These are phyloP conservation scores for Anticlea derivata DNA, from an alignment of 2,888 invertebrate genomes.

Conservation along the genomic window DNA sequence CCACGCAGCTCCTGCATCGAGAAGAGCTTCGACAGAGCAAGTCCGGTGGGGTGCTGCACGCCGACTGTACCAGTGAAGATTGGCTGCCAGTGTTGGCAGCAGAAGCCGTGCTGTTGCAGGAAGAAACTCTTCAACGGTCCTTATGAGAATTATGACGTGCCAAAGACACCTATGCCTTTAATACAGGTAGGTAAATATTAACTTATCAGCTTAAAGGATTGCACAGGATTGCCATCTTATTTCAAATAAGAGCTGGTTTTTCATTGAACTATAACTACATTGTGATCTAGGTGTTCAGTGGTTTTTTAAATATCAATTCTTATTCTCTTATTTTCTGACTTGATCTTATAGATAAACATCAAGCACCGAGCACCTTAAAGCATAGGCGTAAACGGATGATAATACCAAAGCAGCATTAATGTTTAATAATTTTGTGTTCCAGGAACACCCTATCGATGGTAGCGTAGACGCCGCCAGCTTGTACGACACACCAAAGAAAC, in stretches of 20 bases:
- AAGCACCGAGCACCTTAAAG: too few species aligned
- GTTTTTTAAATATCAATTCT: too few species aligned
- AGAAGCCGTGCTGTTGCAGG: constrained; percentile 67
- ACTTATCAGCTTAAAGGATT: too few species aligned
- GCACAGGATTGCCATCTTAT: too few species aligned
- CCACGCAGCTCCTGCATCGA: constrained; percentile 75
- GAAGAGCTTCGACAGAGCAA: constrained; percentile 78
- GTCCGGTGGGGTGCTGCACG: constrained; percentile 73
- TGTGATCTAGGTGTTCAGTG: too few species aligned
- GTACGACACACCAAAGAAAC: constrained; percentile 90
- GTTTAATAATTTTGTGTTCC: constrained; percentile 28
- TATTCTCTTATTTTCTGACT: too few species aligned
- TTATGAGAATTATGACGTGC: constrained; percentile 92
- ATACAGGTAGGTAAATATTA: constrained; percentile 70
- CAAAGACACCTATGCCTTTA: constrained; percentile 86
- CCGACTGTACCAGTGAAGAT: constrained; percentile 85
- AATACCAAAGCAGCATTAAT: too few species aligned
- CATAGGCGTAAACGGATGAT: too few species aligned
- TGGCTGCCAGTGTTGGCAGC: constrained; percentile 75
- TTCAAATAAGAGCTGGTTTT: too few species aligned
- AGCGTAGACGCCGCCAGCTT: constrained; percentile 74
- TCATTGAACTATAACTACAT: too few species aligned
- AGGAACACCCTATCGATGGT: constrained; percentile 75
- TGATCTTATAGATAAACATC: too few species aligned
- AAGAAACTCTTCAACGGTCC: constrained; percentile 81